phyloP scores from a whole-genome alignment of 2,888 invertebrate species.

The Mythimna pallens region DNA sequence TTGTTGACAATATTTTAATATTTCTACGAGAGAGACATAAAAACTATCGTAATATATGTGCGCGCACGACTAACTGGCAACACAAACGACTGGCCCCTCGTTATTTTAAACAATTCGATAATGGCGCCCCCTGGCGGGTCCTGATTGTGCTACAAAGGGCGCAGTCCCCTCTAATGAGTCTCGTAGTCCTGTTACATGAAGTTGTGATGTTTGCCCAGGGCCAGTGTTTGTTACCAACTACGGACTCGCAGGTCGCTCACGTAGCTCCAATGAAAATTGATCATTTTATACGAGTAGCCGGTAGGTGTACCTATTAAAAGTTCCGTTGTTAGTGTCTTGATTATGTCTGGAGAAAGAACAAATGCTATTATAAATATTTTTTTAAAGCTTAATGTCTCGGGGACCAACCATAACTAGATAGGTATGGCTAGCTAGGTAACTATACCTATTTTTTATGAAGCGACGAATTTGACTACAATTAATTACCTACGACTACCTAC shows the following conservation, averaged over 20 bases:
- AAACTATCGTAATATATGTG: slow-evolving; percentile 49
- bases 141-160: slow-evolving; percentile 84
- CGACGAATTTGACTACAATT: not conserved
- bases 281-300: slow-evolving; percentile 41
- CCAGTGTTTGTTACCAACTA: slow-evolving; percentile 63
- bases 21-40: slow-evolving; percentile 12
- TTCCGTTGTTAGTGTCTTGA: slow-evolving; percentile 35
- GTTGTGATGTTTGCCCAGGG: slow-evolving; percentile 81
- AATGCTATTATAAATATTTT: slow-evolving; percentile 26
- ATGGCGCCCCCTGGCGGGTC: slow-evolving; percentile 76
- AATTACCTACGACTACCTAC: not conserved
- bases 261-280: slow-evolving; percentile 49
- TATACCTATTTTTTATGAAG: not conserved
- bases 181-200: slow-evolving; percentile 72
- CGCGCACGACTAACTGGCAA: slow-evolving; percentile 65
- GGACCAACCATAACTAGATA: not conserved
- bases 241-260: slow-evolving; percentile 44
- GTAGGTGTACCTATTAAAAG: slow-evolving; percentile 35
- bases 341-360: slow-evolving; percentile 24
- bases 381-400: slow-evolving; percentile 2
- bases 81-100: slow-evolving; percentile 77
- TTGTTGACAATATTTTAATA: not conserved
- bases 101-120: slow-evolving; percentile 90
- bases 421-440: not conserved
- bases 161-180: slow-evolving; percentile 82